Evolutionary conservation across 2,888 invertebrate species (phyloP).

Genomic region (Hirtodrosophila alboralis): DNA sequence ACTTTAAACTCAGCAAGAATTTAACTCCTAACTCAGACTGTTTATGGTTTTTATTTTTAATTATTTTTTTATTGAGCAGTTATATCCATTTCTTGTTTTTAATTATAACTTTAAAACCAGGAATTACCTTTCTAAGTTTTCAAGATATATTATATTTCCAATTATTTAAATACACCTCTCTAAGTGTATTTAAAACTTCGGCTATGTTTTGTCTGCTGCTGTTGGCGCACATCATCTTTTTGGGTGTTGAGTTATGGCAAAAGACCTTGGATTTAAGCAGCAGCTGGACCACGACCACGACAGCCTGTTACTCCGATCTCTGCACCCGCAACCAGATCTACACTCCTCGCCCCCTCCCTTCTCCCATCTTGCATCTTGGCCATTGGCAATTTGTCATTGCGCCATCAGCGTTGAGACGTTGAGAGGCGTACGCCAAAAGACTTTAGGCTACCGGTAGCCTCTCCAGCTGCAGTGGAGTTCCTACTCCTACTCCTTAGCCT

Average conservation of each 20-base stretch:
- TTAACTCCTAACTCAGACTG: too few species aligned
- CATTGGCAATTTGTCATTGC: conserved; percentile 70
- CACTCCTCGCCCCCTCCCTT: conserved; percentile 1
- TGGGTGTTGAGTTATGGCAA: conserved; percentile 63
- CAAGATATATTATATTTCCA: too few species aligned
- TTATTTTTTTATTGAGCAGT: too few species aligned
- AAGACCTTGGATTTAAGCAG: conserved; percentile 69
- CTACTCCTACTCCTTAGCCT: background rate
- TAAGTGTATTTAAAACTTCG: conserved; percentile 17
- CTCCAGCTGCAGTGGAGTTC: background rate
- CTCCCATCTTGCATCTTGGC: conserved; percentile 1
- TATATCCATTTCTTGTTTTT: too few species aligned
- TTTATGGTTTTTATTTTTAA: too few species aligned
- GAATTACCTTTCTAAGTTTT: too few species aligned
- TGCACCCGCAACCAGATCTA: conserved; percentile 43
- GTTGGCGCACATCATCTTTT: conserved; percentile 56
- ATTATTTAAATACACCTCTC: too few species aligned
- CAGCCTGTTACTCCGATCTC: conserved; percentile 46
- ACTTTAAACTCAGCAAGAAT: too few species aligned
- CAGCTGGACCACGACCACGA: conserved; percentile 10
- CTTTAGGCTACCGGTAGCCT: conserved; percentile 27
- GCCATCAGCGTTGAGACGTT: conserved; percentile 62
- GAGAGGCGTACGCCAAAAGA: conserved; percentile 63
- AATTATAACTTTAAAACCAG: too few species aligned
- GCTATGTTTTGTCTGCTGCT: background rate